These are phyloP conservation scores for Sebastes vulpes DNA, from an alignment of 2,797 vertebrate species.

Conservation along the genomic window DNA sequence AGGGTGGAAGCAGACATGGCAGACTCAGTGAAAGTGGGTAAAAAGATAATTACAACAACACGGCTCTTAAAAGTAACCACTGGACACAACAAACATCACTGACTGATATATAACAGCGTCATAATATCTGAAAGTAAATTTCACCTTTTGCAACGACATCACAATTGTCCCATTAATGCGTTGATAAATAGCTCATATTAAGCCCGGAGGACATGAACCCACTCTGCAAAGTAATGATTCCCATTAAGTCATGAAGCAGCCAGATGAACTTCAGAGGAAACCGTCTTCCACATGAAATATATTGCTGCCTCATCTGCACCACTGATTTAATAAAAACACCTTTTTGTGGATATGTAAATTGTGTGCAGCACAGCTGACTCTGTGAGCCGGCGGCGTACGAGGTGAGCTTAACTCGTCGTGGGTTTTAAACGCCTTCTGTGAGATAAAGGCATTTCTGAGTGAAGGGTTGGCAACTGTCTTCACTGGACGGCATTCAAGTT, in stretches of 20 bases:
- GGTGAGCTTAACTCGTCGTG: conserved; percentile 29
- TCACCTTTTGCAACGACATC: conserved; percentile 2
- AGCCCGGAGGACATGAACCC: conserved; percentile 29
- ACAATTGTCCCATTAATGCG: conserved; percentile 11
- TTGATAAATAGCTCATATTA: conserved; percentile 20
- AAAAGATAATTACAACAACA: neutral
- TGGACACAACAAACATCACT: neutral
- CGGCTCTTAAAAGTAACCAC: neutral
- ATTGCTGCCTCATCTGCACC: conserved; percentile 13
- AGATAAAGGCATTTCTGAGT: conserved; percentile 44
- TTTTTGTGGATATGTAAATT: conserved; percentile 36
- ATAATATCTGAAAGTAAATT: conserved; percentile 2
- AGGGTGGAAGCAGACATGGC: neutral
- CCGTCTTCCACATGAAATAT: conserved; percentile 17
- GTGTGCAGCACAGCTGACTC: neutral
- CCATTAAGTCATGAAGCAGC: conserved; percentile 32
- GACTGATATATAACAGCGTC: neutral
- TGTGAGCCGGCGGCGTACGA: neutral
- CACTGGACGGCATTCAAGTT: conserved; percentile 50
- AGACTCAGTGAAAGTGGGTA: neutral
- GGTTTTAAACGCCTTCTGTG: conserved; percentile 41
- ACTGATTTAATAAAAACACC: conserved; percentile 24
- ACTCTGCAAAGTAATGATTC: conserved; percentile 25
- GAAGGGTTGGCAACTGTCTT: conserved; percentile 47
- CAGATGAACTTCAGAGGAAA: conserved; percentile 17